Conservation (phyloP, 2,113 vertebrate species). For the Mobula hypostoma region DNA sequence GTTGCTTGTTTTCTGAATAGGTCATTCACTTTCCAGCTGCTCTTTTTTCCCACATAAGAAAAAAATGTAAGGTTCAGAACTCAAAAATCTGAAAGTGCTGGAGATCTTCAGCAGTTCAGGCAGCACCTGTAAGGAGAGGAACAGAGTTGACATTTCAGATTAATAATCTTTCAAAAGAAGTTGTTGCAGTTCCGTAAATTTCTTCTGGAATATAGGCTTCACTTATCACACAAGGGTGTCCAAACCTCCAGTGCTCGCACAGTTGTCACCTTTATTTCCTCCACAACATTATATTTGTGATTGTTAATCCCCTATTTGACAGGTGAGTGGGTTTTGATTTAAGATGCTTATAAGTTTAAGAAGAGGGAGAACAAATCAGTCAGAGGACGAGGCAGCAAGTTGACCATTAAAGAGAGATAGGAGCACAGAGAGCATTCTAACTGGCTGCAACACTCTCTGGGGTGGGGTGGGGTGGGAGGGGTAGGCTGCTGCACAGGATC, state of each 20-base stretch:
- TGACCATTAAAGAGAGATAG: neutral
- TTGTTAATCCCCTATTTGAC: neutral
- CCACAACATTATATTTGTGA: neutral
- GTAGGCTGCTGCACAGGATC: too few species aligned
- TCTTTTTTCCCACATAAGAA: too few species aligned
- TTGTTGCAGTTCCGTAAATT: neutral
- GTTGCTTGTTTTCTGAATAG: neutral
- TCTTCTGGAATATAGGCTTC: neutral
- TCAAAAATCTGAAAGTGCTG: too few species aligned
- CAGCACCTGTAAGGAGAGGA: too few species aligned
- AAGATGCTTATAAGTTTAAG: neutral
- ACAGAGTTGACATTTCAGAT: too few species aligned
- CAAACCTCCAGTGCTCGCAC: neutral
- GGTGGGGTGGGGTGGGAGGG: too few species aligned
- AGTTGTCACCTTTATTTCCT: neutral
- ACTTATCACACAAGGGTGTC: neutral
- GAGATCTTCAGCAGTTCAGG: too few species aligned
- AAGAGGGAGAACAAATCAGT: neutral
- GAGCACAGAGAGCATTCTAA: too few species aligned
- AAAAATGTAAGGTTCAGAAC: too few species aligned
- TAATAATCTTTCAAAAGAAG: too few species aligned
- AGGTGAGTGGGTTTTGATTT: neutral
- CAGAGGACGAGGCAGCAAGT: neutral
- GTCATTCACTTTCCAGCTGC: neutral
- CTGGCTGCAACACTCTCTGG: too few species aligned